These are phyloP conservation scores for Artibeus lituratus DNA, from an alignment of 2,797 vertebrate genomes.

Conservation along the genomic window DNA sequence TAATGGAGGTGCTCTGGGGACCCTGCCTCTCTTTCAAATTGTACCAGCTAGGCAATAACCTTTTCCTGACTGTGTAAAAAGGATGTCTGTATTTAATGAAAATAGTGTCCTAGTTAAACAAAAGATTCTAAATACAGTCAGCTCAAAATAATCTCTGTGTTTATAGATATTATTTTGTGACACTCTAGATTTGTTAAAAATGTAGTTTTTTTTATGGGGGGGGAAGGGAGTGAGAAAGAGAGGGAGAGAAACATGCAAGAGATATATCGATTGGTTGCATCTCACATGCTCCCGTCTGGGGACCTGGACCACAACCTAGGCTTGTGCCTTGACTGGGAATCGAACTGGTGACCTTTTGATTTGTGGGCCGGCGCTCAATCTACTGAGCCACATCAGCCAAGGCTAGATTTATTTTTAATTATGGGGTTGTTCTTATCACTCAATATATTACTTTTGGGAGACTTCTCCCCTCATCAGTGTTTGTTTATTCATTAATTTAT, in stretches of 20 bases:
- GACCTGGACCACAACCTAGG: too few species aligned
- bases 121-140: neutral
- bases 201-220: too few species aligned
- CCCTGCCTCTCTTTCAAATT: neutral
- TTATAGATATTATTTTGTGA: neutral
- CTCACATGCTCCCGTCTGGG: too few species aligned
- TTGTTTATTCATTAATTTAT: neutral
- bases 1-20: neutral
- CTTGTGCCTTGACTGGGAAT: too few species aligned
- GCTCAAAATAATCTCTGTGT: neutral
- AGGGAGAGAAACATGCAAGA: too few species aligned
- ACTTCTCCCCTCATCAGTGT: neutral
- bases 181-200: neutral
- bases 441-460: neutral
- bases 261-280: too few species aligned
- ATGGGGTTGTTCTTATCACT: neutral
- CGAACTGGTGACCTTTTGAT: too few species aligned
- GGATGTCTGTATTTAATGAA: neutral
- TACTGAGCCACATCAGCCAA: too few species aligned
- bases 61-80: neutral
- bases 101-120: conserved; percentile 5
- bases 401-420: neutral
- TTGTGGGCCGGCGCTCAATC: too few species aligned
- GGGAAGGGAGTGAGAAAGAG: too few species aligned
- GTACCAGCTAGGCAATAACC: neutral